phyloP scores from a whole-genome alignment of 2,113 vertebrate species.

The Cebus imitator region DNA sequence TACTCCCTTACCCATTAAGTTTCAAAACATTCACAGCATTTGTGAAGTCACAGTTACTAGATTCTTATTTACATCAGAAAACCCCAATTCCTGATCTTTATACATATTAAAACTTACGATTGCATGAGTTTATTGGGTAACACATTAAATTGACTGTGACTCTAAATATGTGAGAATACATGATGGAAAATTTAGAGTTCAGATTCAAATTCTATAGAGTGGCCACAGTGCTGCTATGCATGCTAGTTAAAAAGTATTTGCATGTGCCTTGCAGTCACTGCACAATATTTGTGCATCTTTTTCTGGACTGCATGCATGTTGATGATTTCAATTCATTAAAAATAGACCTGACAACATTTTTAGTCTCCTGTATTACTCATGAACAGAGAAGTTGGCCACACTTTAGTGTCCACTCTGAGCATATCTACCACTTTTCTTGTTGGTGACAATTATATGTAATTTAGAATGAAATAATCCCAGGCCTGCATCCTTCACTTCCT shows the following conservation, averaged over 20 bases:
- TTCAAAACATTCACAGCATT: slow-evolving; percentile 44
- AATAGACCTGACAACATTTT: background rate
- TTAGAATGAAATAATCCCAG: background rate
- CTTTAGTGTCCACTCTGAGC: background rate
- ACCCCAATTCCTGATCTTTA: background rate
- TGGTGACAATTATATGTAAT: background rate
- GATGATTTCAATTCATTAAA: background rate
- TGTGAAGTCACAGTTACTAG: slow-evolving; percentile 45
- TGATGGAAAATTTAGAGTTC: background rate
- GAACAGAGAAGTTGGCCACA: background rate
- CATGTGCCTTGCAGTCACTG: background rate
- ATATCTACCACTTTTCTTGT: background rate
- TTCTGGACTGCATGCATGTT: background rate
- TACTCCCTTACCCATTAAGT: slow-evolving; percentile 34
- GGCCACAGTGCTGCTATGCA: background rate
- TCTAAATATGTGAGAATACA: background rate
- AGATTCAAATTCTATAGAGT: background rate
- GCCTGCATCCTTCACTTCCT: background rate
- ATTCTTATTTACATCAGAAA: slow-evolving; percentile 29
- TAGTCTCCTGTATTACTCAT: background rate
- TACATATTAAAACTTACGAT: background rate
- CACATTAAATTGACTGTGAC: slow-evolving; percentile 15
- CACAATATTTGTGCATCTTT: background rate
- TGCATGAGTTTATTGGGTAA: slow-evolving; percentile 13
- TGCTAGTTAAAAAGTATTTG: background rate